A percentile compares a stretch with the other conserved stretches of the same genome.
These are phyloP conservation scores for Balaeniceps rex DNA, from an alignment of 2,113 vertebrate genomes.

Conservation along the genomic window DNA sequence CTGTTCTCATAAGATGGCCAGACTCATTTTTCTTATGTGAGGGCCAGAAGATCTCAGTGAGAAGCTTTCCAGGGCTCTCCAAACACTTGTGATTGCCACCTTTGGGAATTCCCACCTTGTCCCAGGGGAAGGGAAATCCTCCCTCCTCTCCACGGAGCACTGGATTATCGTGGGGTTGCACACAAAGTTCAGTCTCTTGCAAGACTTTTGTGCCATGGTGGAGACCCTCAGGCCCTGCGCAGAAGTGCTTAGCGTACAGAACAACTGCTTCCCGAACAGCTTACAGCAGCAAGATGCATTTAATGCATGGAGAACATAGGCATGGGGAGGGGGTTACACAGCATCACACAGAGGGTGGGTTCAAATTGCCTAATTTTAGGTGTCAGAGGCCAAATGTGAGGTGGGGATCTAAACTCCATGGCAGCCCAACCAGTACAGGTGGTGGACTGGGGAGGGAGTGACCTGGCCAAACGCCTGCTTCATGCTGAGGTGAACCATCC, in stretches of 20 bases:
- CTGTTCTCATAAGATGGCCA: not conserved
- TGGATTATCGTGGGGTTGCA: not conserved
- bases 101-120: not conserved
- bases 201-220: not conserved
- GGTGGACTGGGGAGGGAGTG: not conserved
- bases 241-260: rapidly evolving
- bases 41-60: not conserved
- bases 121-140: not conserved
- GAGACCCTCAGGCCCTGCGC: not conserved
- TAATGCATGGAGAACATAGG: not conserved
- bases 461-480: not conserved
- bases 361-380: not conserved
- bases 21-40: not conserved
- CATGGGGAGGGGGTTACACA: not conserved
- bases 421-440: not conserved
- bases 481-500: not conserved
- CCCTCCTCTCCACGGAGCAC: not conserved
- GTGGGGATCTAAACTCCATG: not conserved
- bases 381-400: not conserved
- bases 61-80: not conserved
- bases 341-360: not conserved
- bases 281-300: not conserved
- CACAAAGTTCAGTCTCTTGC: not conserved
- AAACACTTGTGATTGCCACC: not conserved
- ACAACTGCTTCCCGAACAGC: not conserved